Evolutionary conservation across 2,888 invertebrate genomes (phyloP).

Genomic region (Platycnemis pennipes): DNA sequence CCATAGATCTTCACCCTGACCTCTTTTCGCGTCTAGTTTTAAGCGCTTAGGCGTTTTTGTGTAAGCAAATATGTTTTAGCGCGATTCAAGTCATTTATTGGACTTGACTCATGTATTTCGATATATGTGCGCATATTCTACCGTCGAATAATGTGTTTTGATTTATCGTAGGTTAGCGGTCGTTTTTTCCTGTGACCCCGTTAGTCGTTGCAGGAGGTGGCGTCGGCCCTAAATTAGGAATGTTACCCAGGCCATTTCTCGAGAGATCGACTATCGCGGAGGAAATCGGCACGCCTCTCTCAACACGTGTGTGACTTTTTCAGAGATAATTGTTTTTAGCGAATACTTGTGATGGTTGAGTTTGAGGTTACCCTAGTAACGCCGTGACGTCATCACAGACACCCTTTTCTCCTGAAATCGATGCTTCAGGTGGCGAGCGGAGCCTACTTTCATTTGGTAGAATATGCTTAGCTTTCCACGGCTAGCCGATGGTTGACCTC

Average conservation of each 20-base stretch:
- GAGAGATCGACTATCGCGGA: background rate
- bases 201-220: conserved; percentile 57
- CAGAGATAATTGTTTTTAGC: background rate
- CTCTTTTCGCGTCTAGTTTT: background rate
- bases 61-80: background rate
- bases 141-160: background rate
- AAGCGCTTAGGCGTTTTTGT: background rate
- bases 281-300: background rate
- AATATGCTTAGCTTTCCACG: background rate
- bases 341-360: background rate
- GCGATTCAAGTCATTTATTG: background rate
- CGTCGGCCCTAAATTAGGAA: conserved; percentile 64
- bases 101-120: background rate
- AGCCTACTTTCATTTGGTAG: background rate
- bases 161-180: background rate
- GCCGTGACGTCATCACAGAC: conserved; percentile 32
- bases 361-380: conserved; percentile 42
- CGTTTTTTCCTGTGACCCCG: conserved; percentile 38
- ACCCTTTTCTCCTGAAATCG: background rate
- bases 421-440: background rate
- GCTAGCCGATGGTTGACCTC: too few species aligned
- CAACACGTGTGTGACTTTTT: background rate
- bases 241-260: background rate
- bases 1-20: conserved; percentile 12
- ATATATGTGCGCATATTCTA: background rate